Conservation (phyloP, 1,140 invertebrate species). For the Druon quercuslanigerum region DNA sequence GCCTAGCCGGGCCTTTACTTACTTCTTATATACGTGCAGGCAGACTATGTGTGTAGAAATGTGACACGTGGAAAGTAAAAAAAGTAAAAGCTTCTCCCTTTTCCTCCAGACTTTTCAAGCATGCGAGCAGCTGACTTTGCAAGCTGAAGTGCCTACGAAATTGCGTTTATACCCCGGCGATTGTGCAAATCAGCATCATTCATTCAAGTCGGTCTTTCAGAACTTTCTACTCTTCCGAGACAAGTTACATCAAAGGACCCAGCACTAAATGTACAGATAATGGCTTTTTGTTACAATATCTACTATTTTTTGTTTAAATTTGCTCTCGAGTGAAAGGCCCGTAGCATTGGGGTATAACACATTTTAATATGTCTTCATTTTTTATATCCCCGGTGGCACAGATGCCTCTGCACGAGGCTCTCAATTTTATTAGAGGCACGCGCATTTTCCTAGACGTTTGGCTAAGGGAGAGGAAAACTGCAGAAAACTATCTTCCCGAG, state of each 20-base stretch:
- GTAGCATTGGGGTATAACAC: no score
- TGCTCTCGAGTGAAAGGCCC: no score
- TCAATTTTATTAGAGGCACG: no score
- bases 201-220: not conserved
- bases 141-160: constrained; percentile 51
- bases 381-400: no score
- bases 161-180: constrained; percentile 42
- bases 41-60: constrained; percentile 38
- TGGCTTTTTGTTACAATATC: no score
- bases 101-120: constrained; percentile 51
- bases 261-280: no score
- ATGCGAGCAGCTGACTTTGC: constrained; percentile 53
- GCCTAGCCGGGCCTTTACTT: constrained; percentile 17
- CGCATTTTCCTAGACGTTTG: no score
- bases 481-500: no score
- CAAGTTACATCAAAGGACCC: not conserved
- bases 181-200: not conserved
- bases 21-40: not conserved
- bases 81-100: constrained; percentile 49
- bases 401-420: no score
- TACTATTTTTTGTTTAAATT: no score
- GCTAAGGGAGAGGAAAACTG: no score
- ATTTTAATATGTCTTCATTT: no score
- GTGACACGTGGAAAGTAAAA: constrained; percentile 52
- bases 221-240: not conserved